Percentiles rank a stretch among this genome's conserved stretches.
Evolutionary conservation across 1,140 invertebrate genomes (phyloP).

Genomic region (Neodiprion lecontei): DNA sequence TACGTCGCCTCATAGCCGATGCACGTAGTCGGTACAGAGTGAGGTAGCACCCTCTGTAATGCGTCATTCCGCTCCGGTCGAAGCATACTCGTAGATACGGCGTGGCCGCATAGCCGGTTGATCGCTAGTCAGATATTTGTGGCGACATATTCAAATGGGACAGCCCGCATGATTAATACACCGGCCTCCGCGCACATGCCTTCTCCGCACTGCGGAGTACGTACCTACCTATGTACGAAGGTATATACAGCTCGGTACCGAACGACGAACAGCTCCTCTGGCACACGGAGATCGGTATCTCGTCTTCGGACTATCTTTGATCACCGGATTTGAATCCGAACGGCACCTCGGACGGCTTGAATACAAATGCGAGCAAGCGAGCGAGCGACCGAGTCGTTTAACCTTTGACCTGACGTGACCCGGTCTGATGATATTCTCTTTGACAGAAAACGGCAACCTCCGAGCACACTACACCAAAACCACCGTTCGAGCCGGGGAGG

Average conservation of each 20-base stretch:
- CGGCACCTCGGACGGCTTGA: neutral
- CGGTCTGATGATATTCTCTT: slow-evolving; percentile 12
- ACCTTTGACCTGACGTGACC: neutral
- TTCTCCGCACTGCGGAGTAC: neutral
- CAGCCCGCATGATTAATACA: slow-evolving; percentile 5
- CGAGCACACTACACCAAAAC: slow-evolving; percentile 60
- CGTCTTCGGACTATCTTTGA: neutral
- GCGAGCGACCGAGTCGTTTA: too few species aligned
- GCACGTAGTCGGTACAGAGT: neutral
- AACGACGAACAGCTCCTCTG: neutral
- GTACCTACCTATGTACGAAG: neutral
- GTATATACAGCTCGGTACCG: neutral
- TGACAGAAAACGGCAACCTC: slow-evolving; percentile 55
- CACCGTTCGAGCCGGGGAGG: slow-evolving; percentile 54
- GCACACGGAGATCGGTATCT: neutral
- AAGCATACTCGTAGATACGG: neutral
- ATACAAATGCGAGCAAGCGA: too few species aligned
- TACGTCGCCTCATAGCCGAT: neutral
- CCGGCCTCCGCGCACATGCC: neutral
- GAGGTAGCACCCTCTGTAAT: neutral
- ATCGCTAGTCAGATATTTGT: slow-evolving; percentile 7
- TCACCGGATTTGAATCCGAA: neutral
- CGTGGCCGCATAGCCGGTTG: neutral
- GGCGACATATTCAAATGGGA: slow-evolving; percentile 7
- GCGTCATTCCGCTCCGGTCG: neutral